Conservation (phyloP, 2,888 invertebrate genomes). For the Protophormia terraenovae region DNA sequence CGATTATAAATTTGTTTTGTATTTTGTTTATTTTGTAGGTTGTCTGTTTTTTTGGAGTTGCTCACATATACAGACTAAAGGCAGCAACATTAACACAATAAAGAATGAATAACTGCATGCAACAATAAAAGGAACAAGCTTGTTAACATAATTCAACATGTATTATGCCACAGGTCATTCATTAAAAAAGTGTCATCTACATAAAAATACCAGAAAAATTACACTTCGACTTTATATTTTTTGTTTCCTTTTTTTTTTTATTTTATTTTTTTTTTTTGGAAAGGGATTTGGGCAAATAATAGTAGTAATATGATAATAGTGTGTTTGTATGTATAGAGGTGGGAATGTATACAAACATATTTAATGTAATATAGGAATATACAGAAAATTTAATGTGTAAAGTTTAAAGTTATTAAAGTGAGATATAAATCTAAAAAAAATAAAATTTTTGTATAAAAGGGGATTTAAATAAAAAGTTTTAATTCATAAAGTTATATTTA, state of each 20-base stretch:
- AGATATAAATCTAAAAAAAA: not conserved
- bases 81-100: not conserved
- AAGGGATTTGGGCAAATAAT: not conserved
- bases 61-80: not conserved
- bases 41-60: not conserved
- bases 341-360: not conserved
- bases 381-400: not conserved
- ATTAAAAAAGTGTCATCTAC: slow-evolving; percentile 62
- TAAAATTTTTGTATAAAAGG: no score
- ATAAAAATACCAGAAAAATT: slow-evolving; percentile 48
- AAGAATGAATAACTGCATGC: slow-evolving; percentile 10
- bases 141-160: slow-evolving; percentile 62
- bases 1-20: no score
- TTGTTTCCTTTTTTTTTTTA: not conserved
- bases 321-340: not conserved
- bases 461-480: not conserved
- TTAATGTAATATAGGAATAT: not conserved
- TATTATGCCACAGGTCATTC: slow-evolving; percentile 61
- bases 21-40: slow-evolving; percentile 4
- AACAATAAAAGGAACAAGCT: slow-evolving; percentile 50
- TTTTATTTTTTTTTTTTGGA: not conserved
- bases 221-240: slow-evolving; percentile 23
- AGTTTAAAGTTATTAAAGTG: not conserved
- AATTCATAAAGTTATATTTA: not conserved
- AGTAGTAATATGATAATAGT: not conserved